phyloP scores from a whole-genome alignment of 2,113 vertebrate genomes.

The Eudyptes chrysolophus region DNA sequence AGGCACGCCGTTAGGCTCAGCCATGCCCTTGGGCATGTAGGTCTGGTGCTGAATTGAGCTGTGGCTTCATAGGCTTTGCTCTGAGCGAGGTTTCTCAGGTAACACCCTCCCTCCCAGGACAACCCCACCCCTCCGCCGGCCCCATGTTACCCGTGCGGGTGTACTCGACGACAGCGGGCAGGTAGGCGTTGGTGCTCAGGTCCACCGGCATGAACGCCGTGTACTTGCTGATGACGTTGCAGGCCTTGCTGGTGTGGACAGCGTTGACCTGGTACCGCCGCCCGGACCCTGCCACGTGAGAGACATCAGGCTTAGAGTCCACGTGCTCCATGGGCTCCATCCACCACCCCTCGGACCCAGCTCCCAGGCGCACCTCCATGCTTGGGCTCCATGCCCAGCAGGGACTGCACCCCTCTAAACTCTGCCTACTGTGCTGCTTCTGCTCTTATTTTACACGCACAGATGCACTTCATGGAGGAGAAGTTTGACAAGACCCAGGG shows the following conservation, averaged over 20 bases:
- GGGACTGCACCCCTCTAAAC: background rate
- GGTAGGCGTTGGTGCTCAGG: conserved; percentile 85
- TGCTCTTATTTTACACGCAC: background rate
- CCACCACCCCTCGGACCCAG: background rate
- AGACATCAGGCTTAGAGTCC: background rate
- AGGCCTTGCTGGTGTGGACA: conserved; percentile 91
- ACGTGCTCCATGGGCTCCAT: rapidly evolving
- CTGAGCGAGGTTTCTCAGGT: background rate
- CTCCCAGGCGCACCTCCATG: background rate
- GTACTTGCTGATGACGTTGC: conserved; percentile 93
- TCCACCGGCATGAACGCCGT: conserved; percentile 88
- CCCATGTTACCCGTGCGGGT: conserved; percentile 74
- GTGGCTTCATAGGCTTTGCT: background rate
- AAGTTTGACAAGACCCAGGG: background rate
- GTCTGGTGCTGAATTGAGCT: background rate
- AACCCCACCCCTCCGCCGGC: rapidly evolving
- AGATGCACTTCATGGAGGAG: background rate
- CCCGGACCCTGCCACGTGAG: conserved; percentile 75
- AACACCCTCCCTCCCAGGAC: background rate
- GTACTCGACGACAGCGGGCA: conserved; percentile 82
- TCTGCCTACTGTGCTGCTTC: background rate
- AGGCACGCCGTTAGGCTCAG: background rate
- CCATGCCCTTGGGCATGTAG: background rate
- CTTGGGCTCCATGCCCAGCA: background rate
- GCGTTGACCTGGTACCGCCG: conserved; percentile 86